phyloP scores from a whole-genome alignment of 2,888 invertebrate species.

The Ophonus ardosiacus region DNA sequence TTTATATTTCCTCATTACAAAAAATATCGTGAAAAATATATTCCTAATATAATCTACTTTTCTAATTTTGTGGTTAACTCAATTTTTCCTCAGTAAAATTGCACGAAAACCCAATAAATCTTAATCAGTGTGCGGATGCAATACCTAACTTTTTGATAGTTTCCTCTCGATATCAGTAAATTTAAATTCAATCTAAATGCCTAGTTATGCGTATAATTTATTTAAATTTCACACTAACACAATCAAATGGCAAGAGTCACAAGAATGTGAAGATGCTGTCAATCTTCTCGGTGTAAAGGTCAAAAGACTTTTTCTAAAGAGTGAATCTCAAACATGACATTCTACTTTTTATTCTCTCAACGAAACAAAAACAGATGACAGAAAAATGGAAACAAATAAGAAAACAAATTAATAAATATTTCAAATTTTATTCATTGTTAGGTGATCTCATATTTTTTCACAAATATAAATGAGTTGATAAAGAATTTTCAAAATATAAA shows the following conservation, averaged over 20 bases:
- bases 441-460: too few relatives aligned
- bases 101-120: background rate
- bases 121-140: background rate
- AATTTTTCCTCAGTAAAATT: too few relatives aligned
- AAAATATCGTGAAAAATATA: too few relatives aligned
- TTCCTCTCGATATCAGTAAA: background rate
- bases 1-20: too few relatives aligned
- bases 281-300: background rate
- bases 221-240: background rate
- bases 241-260: background rate
- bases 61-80: too few relatives aligned
- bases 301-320: background rate
- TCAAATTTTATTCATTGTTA: too few relatives aligned
- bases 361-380: background rate
- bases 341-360: constrained; percentile 7
- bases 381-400: background rate
- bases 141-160: background rate
- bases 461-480: too few relatives aligned
- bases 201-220: background rate
- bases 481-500: too few relatives aligned
- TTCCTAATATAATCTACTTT: too few relatives aligned
- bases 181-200: background rate
- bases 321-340: background rate
- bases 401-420: too few relatives aligned
- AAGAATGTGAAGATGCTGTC: background rate